These are phyloP conservation scores for Amphimallon solstitiale DNA, from an alignment of 2,888 invertebrate species.

Conservation along the genomic window DNA sequence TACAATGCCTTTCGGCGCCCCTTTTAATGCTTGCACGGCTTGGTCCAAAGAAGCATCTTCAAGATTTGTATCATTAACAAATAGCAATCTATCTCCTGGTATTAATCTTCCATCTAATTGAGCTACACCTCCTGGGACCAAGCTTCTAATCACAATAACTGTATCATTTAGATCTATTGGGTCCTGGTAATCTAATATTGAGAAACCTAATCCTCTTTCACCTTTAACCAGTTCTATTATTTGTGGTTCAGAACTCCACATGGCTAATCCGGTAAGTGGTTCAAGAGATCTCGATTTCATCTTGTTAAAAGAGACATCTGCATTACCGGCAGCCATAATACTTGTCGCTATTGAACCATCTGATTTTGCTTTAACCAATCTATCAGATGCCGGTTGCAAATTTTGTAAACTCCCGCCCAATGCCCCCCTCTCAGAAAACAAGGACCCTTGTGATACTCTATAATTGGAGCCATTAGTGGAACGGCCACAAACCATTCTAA, in stretches of 20 bases:
- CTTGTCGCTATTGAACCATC: slow-evolving; percentile 84
- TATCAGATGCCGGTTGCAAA: slow-evolving; percentile 73
- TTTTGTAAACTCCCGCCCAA: slow-evolving; percentile 71
- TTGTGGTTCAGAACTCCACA: slow-evolving; percentile 98
- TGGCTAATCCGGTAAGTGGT: slow-evolving; percentile 96
- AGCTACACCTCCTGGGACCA: slow-evolving; percentile 98
- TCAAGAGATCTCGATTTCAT: slow-evolving; percentile 91
- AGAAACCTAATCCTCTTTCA: slow-evolving; percentile 97
- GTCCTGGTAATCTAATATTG: slow-evolving; percentile 95
- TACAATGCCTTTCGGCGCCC: slow-evolving; percentile 93
- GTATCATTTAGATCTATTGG: slow-evolving; percentile 96
- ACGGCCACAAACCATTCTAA: slow-evolving; percentile 90
- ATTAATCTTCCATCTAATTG: slow-evolving; percentile 97
- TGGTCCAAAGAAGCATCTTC: slow-evolving; percentile 97
- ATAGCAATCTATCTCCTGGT: slow-evolving; percentile 94
- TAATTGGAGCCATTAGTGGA: slow-evolving; percentile 52
- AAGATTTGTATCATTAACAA: slow-evolving; percentile 92
- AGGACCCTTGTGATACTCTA: slow-evolving; percentile 50
- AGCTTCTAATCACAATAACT: slow-evolving; percentile 96
- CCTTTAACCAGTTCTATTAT: slow-evolving; percentile 96
- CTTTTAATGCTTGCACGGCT: slow-evolving; percentile 96
- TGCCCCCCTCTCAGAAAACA: slow-evolving; percentile 58
- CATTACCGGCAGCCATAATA: slow-evolving; percentile 67
- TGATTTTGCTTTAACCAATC: slow-evolving; percentile 89
- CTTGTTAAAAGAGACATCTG: slow-evolving; percentile 69